These are phyloP conservation scores for Hirtodrosophila histrioides DNA, from an alignment of 2,888 invertebrate species.

Conservation along the genomic window DNA sequence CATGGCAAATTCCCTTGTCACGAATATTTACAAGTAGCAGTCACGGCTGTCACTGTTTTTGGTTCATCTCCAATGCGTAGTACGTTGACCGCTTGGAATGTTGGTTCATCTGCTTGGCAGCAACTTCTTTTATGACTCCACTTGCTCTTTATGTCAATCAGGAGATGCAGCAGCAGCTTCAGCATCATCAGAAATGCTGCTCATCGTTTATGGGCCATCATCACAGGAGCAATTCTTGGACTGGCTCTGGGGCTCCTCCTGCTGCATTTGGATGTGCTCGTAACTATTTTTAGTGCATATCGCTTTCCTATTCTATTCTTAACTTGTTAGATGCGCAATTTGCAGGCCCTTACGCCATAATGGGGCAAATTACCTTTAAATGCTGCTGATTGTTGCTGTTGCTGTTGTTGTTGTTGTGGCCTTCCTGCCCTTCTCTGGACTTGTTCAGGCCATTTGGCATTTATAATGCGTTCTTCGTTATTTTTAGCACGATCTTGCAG, in stretches of 20 bases:
- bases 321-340: constrained; percentile 73
- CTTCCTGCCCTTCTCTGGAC: constrained; percentile 23
- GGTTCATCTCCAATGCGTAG: constrained; percentile 30
- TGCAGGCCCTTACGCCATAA: constrained; percentile 65
- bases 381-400: constrained; percentile 31
- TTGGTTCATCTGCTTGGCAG: constrained; percentile 75
- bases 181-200: constrained; percentile 26
- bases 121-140: constrained; percentile 67
- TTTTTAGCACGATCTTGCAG: constrained; percentile 74
- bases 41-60: no score
- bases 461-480: constrained; percentile 71
- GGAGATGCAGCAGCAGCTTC: constrained; percentile 29
- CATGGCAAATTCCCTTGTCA: no score
- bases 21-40: no score
- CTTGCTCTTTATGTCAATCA: constrained; percentile 79
- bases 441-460: constrained; percentile 46
- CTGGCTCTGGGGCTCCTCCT: constrained; percentile 4
- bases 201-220: constrained; percentile 75
- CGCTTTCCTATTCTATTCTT: constrained; percentile 77
- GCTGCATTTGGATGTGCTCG: constrained; percentile 54
- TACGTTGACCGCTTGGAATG: constrained; percentile 81
- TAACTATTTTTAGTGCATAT: constrained; percentile 76
- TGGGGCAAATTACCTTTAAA: constrained; percentile 78
- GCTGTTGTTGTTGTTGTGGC: constrained; percentile 10
- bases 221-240: constrained; percentile 30